Percentiles rank a stretch among this genome's conserved stretches.
These are phyloP conservation scores for Pungitius pungitius DNA, from an alignment of 2,113 vertebrate species.

Conservation along the genomic window DNA sequence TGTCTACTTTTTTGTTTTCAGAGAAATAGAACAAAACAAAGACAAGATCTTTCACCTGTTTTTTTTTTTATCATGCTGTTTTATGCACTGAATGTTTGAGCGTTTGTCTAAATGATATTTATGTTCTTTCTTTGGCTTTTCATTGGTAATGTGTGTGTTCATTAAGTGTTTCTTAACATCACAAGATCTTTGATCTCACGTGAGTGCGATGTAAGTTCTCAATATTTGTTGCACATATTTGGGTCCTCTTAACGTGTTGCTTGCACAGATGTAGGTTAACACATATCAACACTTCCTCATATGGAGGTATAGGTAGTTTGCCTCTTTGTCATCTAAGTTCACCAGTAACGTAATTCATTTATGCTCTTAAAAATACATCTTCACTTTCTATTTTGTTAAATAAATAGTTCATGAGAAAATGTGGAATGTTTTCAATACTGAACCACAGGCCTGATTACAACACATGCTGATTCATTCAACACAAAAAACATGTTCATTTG, in stretches of 20 bases:
- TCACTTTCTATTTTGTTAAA: not conserved
- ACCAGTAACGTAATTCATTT: not conserved
- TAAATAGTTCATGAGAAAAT: conserved; percentile 1
- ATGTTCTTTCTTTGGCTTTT: not conserved
- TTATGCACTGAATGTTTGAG: conserved; percentile 35
- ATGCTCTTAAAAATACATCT: not conserved
- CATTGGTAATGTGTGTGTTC: not conserved
- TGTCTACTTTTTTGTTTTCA: conserved; percentile 14
- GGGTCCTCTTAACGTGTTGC: not conserved
- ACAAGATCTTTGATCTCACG: not conserved
- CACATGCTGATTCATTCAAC: conserved; percentile 3
- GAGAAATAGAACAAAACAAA: not conserved
- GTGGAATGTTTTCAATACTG: conserved; percentile 7
- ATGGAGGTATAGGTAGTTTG: not conserved
- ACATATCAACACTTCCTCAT: not conserved
- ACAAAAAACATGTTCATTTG: conserved; percentile 33
- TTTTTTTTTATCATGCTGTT: conserved; percentile 11
- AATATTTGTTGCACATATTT: not conserved
- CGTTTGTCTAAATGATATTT: not conserved
- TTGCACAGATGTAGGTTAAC: not conserved
- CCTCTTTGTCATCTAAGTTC: not conserved
- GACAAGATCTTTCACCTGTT: not conserved
- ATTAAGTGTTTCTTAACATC: not conserved
- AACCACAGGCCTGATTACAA: not conserved
- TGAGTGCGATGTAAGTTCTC: not conserved